Percentiles rank a stretch among this genome's conserved stretches.
Conservation (phyloP, 2,797 vertebrate species). For the Enteromius paludinosus region DNA sequence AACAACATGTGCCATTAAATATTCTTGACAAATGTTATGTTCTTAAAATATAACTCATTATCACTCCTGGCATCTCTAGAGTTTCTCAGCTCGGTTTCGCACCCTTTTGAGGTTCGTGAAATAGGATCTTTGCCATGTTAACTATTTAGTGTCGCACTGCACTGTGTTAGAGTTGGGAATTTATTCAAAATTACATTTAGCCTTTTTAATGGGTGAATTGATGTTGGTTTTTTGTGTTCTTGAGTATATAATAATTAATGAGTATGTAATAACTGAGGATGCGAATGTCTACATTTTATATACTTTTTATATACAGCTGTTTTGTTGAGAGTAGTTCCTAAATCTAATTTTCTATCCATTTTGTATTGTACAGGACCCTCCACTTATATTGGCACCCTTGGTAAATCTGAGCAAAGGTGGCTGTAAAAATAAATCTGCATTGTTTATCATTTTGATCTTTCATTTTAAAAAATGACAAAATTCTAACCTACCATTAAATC, state of each 20-base stretch:
- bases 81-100: constrained; percentile 72
- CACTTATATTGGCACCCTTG: too few relatives aligned
- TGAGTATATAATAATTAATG: too few relatives aligned
- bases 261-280: not conserved
- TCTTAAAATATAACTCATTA: constrained; percentile 85
- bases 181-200: not conserved
- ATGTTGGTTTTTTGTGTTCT: not conserved
- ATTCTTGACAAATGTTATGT: constrained; percentile 76
- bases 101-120: constrained; percentile 68
- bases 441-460: too few relatives aligned
- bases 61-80: constrained; percentile 73
- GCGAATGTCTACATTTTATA: not conserved
- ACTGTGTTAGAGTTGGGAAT: not conserved
- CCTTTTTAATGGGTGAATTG: not conserved
- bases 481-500: too few relatives aligned
- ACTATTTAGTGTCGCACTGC: not conserved
- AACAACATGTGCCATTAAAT: constrained; percentile 75
- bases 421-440: too few relatives aligned
- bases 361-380: not conserved
- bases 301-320: not conserved
- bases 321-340: not conserved
- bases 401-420: too few relatives aligned
- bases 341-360: not conserved
- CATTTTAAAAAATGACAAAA: too few relatives aligned
- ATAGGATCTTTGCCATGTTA: constrained; percentile 39